A percentile compares a stretch with the other conserved stretches of the same genome.
Conservation (phyloP, 2,888 invertebrate genomes). For the Noctua comes region DNA sequence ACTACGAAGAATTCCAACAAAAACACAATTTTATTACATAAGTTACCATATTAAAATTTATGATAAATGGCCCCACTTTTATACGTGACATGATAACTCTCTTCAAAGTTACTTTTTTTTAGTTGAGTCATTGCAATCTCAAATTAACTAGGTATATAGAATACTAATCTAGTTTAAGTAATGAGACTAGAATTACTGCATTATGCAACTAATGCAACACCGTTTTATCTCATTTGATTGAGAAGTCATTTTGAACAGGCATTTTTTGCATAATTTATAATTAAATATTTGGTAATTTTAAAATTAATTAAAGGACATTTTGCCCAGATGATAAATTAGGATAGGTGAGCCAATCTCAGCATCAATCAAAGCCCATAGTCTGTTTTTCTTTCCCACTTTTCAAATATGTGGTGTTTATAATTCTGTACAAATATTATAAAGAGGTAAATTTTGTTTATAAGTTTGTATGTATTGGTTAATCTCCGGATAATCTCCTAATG, state of each 20-base stretch:
- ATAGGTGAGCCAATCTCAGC: background rate
- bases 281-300: background rate
- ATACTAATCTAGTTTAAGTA: constrained; percentile 8
- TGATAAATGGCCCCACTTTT: constrained; percentile 37
- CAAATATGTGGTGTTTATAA: background rate
- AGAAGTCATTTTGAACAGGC: background rate
- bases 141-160: constrained; percentile 9
- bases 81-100: constrained; percentile 4
- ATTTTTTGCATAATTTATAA: background rate
- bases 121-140: background rate
- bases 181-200: background rate
- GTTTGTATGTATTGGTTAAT: too few relatives aligned
- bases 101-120: background rate
- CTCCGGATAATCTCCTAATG: too few relatives aligned
- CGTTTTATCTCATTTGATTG: background rate
- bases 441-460: too few relatives aligned
- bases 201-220: background rate
- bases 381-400: background rate
- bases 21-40: constrained; percentile 55
- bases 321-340: background rate
- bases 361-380: background rate
- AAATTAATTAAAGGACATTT: background rate
- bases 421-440: too few relatives aligned
- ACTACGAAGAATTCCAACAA: constrained; percentile 41
- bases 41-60: constrained; percentile 39